Evolutionary conservation across 2,888 invertebrate genomes (phyloP).

Genomic region (Sesia apiformis): DNA sequence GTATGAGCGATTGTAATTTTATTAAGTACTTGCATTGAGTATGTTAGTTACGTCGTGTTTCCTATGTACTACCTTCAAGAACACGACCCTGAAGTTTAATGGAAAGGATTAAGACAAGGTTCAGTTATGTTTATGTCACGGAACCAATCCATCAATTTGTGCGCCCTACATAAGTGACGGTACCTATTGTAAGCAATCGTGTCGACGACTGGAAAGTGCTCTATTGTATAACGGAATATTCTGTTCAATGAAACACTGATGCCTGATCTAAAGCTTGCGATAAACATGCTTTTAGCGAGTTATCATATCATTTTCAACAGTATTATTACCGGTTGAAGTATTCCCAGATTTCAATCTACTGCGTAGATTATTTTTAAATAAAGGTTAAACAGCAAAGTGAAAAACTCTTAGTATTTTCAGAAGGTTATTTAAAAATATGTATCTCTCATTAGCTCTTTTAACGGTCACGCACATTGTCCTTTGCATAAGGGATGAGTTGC

Average conservation of each 20-base stretch:
- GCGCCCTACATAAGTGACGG: constrained; percentile 7
- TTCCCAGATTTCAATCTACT: too few relatives aligned
- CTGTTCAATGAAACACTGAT: neutral
- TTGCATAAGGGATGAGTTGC: too few relatives aligned
- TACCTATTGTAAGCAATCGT: constrained; percentile 12
- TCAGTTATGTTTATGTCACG: constrained; percentile 3
- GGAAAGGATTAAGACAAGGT: constrained; percentile 2
- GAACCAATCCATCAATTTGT: constrained; percentile 15
- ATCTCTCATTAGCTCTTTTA: too few relatives aligned
- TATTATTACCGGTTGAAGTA: too few relatives aligned
- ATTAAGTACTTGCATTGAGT: too few relatives aligned
- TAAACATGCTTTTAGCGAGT: constrained; percentile 21
- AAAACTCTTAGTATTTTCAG: neutral
- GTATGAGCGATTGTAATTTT: too few relatives aligned
- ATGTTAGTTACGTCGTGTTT: too few relatives aligned
- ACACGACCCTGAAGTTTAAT: constrained; percentile 2
- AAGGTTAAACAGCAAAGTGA: neutral
- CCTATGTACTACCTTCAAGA: neutral
- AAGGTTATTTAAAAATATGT: neutral
- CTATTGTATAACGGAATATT: neutral
- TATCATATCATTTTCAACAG: constrained; percentile 12
- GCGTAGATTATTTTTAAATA: too few relatives aligned
- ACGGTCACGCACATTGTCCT: too few relatives aligned
- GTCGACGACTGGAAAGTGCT: constrained; percentile 12
- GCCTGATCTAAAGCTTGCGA: constrained; percentile 5